Conservation (phyloP, 2,888 invertebrate genomes). For the Drosophila lutescens region DNA sequence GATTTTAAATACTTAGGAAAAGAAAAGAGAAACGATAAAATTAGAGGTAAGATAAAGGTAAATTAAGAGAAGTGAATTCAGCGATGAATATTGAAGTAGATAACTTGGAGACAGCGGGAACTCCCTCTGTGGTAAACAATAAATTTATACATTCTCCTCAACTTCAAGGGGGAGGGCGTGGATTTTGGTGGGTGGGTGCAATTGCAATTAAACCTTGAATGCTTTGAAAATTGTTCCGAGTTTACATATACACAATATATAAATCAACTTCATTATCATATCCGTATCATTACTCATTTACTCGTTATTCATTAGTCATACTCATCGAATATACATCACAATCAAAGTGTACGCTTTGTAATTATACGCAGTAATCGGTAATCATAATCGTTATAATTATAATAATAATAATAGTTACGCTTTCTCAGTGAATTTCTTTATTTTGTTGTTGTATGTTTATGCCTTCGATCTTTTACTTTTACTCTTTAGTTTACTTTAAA, state of each 20-base stretch:
- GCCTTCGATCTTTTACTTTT: slow-evolving; percentile 34
- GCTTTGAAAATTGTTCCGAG: slow-evolving; percentile 37
- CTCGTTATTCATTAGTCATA: slow-evolving; percentile 62
- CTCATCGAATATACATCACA: slow-evolving; percentile 79
- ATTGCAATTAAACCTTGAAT: slow-evolving; percentile 33
- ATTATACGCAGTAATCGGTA: slow-evolving; percentile 64
- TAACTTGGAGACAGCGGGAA: slow-evolving; percentile 1
- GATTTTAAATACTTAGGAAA: slow-evolving; percentile 33
- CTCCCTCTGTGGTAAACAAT: slow-evolving; percentile 27
- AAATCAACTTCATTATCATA: slow-evolving; percentile 79
- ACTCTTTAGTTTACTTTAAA: slow-evolving; percentile 22
- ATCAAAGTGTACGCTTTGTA: slow-evolving; percentile 79
- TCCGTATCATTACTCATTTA: slow-evolving; percentile 68
- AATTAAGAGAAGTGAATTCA: neutral
- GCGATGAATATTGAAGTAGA: neutral
- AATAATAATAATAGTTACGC: slow-evolving; percentile 58
- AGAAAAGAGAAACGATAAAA: slow-evolving; percentile 11
- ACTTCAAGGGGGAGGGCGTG: neutral
- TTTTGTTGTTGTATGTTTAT: slow-evolving; percentile 32
- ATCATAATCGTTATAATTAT: slow-evolving; percentile 62
- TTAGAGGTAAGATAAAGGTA: slow-evolving; percentile 1
- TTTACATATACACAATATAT: slow-evolving; percentile 58
- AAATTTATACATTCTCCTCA: slow-evolving; percentile 18
- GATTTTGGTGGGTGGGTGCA: slow-evolving; percentile 30
- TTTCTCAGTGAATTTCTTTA: slow-evolving; percentile 41